A percentile compares a stretch with the other conserved stretches of the same genome.
Evolutionary conservation across 92 coral and sea anemone genomes (phyloP).

Genomic region (Epizoanthus stellaris): DNA sequence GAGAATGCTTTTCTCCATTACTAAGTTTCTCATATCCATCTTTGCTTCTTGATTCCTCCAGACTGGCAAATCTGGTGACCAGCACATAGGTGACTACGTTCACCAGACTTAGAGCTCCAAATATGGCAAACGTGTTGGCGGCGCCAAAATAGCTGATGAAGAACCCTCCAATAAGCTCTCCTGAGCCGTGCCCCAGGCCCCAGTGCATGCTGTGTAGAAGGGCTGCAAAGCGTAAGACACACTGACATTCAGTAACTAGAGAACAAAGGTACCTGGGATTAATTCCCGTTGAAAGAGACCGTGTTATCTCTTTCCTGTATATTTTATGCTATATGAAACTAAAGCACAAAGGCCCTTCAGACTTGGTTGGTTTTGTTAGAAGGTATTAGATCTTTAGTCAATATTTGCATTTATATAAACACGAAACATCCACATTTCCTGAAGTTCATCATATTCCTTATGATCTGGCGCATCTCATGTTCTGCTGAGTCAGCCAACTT

Average conservation of each 20-base stretch:
- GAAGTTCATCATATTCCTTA: too few species aligned
- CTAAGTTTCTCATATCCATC: slow-evolving; percentile 51
- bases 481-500: too few species aligned
- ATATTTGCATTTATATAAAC: too few species aligned
- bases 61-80: slow-evolving; percentile 60
- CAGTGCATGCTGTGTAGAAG: slow-evolving; percentile 88
- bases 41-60: slow-evolving; percentile 17
- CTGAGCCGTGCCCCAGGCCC: slow-evolving; percentile 95
- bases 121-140: slow-evolving; percentile 74
- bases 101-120: slow-evolving; percentile 75
- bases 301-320: not conserved
- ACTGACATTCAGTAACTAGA: not conserved
- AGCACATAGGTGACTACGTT: slow-evolving; percentile 67
- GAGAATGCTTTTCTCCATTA: not conserved
- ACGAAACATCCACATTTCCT: too few species aligned
- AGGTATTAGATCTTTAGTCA: too few species aligned
- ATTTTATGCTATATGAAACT: too few species aligned
- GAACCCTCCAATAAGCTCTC: slow-evolving; percentile 90
- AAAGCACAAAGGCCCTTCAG: too few species aligned
- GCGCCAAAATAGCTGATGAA: slow-evolving; percentile 87
- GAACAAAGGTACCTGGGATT: too few species aligned
- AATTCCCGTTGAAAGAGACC: not conserved
- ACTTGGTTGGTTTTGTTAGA: too few species aligned
- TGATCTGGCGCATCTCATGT: too few species aligned
- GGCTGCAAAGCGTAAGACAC: slow-evolving; percentile 48